Evolutionary conservation across 2,888 invertebrate species (phyloP), one percentile per base, ranked within the genome.

Genomic region (Sinopyrophorus schimmeli): DNA sequence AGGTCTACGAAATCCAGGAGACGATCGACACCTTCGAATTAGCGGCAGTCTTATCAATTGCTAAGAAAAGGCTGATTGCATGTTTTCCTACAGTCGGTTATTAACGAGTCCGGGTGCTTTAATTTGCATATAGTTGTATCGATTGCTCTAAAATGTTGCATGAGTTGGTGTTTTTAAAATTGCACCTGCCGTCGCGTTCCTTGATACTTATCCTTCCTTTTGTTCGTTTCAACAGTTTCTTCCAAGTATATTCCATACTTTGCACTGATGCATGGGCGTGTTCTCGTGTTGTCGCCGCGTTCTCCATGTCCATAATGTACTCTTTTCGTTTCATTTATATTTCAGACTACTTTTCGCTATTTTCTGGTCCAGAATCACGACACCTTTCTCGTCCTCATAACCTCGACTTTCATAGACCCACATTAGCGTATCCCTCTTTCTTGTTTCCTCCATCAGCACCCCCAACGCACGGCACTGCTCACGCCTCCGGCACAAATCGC

Each of bases 401-500:
- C 69, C 75, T 76, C 69, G 77, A 77, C 67, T 73, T 76, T 70
- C 77, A 77, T 74, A 77, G 75, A 65, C 75, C 76, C 58, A 75
- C 77, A 62, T 76, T 77, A 66, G 76, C 76, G 70, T 77, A 76
- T 66, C 81, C 81, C 57, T 80, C 80, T 71, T 81, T 81, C 75
- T 75, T 83, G 62, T 81, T 80, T 69, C 81, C 82, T 62, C 77
- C 75, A 35, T 62, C 61, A 47, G 55, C 56, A 58, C 60, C 64
- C 47, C 69, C 68, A 63, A 71, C 76, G 67, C 69, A 66, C 70
- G 65, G 62, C 65, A 68, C 63, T 61, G 62, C 61, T 62, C 61
- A 61, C 61, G 64, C 65, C 64, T 61, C 65, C 64, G 68, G 67
- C 70, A 71, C 71, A 65, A 68, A 69, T 66, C 67, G 68, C 68